Evolutionary conservation across 2,113 vertebrate species (phyloP), one percentile per base, ranked within the genome.

Genomic region (Pyrgilauda ruficollis): DNA sequence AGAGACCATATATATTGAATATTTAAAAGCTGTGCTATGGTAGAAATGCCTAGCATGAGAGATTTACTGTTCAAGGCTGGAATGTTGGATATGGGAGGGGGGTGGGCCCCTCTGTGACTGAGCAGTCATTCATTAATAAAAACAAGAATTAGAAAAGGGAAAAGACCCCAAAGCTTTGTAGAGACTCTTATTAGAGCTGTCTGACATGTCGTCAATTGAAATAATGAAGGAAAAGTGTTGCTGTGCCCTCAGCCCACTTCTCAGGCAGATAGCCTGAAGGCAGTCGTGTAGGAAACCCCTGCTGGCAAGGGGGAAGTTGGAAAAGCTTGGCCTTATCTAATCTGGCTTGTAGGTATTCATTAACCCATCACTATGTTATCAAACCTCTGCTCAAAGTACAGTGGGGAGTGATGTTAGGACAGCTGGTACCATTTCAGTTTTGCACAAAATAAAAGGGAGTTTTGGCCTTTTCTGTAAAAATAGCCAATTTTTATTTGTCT

Each of bases 271-370:
- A 37, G n/a, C 56, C 41, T 0, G 0, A 56, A 67, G 55, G 46
- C 55, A 63, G 44, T 30, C 62, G 15, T 35, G 22, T 49, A 44
- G 61, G 61, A 69, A 61, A 7, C 59, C 62, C 49, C 19, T 72
- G 19, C 30, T 85, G 53, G 31, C 1, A 21, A 78, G 27, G 31
- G 46, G 41, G 28, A 83, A 26, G 30, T 75, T 53, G 43, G 35
- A 35, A 92, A 76, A 92, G 63, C 59, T 74, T 73, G 9, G 22
- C 27, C 39, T 90, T 87, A 83, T 77, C 95, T 96, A 35, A 87
- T 91, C 90, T 89, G 55, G 4, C 10, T 26, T 33, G 28, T 39
- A n/a, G 94, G 80, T 93, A 90, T 95, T 97, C 75, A 94, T 94
- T 94, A 94, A 96, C 91, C n/a, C 26, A 67, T 81, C 2, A 27